phyloP scores from a whole-genome alignment of 2,888 invertebrate species.

The Microctonus brassicae region DNA sequence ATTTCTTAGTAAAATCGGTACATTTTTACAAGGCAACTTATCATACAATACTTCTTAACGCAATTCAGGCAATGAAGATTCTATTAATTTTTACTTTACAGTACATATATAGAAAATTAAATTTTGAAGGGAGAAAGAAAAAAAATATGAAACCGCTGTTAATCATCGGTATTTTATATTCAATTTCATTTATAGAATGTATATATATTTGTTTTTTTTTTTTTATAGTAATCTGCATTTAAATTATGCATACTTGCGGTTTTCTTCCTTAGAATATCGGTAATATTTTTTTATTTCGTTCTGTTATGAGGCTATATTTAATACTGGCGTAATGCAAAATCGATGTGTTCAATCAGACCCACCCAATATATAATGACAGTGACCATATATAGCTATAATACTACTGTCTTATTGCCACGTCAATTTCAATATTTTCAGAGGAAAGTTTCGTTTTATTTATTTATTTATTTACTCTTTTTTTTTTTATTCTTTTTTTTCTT shows the following conservation, averaged over 20 bases:
- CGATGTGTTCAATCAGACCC: constrained; percentile 33
- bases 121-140: neutral
- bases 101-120: constrained; percentile 8
- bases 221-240: constrained; percentile 5
- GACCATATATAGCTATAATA: neutral
- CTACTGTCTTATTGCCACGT: neutral
- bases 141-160: neutral
- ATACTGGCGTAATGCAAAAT: constrained; percentile 42
- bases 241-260: neutral
- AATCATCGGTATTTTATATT: neutral
- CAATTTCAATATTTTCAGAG: neutral
- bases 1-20: constrained; percentile 63
- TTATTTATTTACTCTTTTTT: neutral
- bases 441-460: neutral
- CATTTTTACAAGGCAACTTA: constrained; percentile 65
- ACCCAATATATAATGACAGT: constrained; percentile 13
- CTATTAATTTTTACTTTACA: constrained; percentile 25
- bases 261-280: neutral
- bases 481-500: neutral
- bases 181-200: neutral
- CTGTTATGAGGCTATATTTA: constrained; percentile 39
- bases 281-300: constrained; percentile 3
- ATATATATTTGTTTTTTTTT: neutral
- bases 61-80: constrained; percentile 52
- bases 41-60: constrained; percentile 57